phyloP scores from a whole-genome alignment of 2,888 invertebrate genomes.

The Caenorhabditis wallacei region DNA sequence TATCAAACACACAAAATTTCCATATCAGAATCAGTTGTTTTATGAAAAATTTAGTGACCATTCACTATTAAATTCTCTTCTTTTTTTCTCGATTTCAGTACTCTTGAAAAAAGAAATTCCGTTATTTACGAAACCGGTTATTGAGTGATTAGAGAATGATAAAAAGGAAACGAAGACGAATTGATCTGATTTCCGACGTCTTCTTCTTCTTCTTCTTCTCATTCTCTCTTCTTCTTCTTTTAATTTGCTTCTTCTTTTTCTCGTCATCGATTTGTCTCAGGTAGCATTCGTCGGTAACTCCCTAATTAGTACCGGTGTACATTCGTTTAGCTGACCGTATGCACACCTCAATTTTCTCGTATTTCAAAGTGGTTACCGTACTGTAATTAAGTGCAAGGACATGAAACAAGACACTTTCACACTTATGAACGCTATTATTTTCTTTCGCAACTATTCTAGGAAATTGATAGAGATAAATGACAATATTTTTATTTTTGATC shows the following conservation, averaged over 20 bases:
- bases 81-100: constrained; percentile 14
- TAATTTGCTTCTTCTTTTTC: constrained; percentile 17
- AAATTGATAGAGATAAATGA: not conserved
- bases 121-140: constrained; percentile 32
- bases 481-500: no score
- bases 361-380: constrained; percentile 53
- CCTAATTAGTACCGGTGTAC: constrained; percentile 39
- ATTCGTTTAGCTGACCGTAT: constrained; percentile 60
- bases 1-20: not conserved
- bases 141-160: constrained; percentile 40
- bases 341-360: constrained; percentile 45
- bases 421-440: constrained; percentile 17
- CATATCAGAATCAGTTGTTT: constrained; percentile 7
- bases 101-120: constrained; percentile 4
- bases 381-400: constrained; percentile 34
- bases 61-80: not conserved
- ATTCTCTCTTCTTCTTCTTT: constrained; percentile 17
- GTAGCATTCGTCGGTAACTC: constrained; percentile 26
- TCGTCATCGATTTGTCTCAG: constrained; percentile 45
- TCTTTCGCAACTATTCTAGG: not conserved
- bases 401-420: constrained; percentile 52
- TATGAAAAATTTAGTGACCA: constrained; percentile 12
- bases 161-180: constrained; percentile 47
- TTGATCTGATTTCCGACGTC: constrained; percentile 49
- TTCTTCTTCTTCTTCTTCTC: constrained; percentile 12